Evolutionary conservation across 2,797 vertebrate genomes (phyloP).

Genomic region (Phyllotis vaccarum): DNA sequence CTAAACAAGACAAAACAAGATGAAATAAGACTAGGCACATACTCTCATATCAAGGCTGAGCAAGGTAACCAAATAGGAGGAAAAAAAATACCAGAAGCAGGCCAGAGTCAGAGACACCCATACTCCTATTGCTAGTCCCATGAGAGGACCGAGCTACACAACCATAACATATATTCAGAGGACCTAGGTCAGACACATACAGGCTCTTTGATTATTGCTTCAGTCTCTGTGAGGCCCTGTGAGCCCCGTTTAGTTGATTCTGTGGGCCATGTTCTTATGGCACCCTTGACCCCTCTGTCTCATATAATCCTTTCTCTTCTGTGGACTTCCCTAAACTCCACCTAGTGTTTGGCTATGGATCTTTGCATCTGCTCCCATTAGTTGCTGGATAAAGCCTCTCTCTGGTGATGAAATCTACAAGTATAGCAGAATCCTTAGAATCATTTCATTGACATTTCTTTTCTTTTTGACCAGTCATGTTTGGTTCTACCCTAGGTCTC

Average conservation of each 20-base stretch:
- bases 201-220: background rate
- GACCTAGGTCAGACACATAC: background rate
- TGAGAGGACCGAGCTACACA: background rate
- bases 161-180: background rate
- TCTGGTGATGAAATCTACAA: background rate
- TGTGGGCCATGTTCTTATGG: background rate
- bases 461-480: background rate
- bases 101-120: background rate
- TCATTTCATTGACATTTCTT: background rate
- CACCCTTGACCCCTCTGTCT: background rate
- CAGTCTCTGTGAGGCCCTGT: background rate
- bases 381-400: background rate
- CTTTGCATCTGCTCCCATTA: background rate
- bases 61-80: background rate
- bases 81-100: background rate
- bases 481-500: background rate
- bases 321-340: background rate
- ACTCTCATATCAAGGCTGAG: background rate
- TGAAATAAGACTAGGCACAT: background rate
- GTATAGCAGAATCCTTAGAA: background rate
- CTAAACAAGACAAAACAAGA: background rate
- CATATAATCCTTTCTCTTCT: background rate
- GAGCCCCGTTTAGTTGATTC: background rate
- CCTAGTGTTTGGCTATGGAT: background rate
- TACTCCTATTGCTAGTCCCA: background rate